Evolutionary conservation across 2,113 vertebrate species (phyloP).

Genomic region (Paramormyrops kingsleyae): DNA sequence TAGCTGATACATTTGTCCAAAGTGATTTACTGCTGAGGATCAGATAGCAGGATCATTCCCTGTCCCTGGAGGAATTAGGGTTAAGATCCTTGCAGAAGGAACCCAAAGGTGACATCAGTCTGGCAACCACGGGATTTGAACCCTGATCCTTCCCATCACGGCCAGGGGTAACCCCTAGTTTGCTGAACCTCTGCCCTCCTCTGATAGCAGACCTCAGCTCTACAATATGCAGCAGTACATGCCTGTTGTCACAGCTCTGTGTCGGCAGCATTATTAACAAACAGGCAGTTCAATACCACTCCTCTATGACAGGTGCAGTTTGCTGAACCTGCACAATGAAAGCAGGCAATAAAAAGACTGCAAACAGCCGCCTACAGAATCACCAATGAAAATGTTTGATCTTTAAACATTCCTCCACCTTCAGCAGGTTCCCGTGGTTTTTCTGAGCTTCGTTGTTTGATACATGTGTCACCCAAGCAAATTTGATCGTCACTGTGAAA

Average conservation of each 20-base stretch:
- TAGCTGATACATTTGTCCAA: not conserved
- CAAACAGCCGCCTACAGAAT: not conserved
- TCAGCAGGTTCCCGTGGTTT: not conserved
- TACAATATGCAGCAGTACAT: not conserved
- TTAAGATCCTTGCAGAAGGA: not conserved
- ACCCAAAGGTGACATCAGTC: not conserved
- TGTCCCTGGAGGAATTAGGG: not conserved
- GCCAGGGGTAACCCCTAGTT: not conserved
- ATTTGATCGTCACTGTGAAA: not conserved
- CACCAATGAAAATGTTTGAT: not conserved
- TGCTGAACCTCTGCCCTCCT: not conserved
- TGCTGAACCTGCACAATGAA: not conserved
- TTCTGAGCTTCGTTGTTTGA: not conserved
- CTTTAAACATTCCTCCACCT: not conserved
- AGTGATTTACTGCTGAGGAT: not conserved
- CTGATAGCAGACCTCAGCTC: not conserved
- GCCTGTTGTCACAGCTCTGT: not conserved
- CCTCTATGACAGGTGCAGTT: not conserved
- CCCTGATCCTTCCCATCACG: not conserved
- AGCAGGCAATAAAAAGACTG: not conserved
- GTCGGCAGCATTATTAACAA: not conserved
- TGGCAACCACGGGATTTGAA: not conserved
- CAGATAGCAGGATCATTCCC: not conserved
- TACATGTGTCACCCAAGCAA: not conserved
- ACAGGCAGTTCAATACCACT: not conserved